Percentiles rank a stretch among this genome's conserved stretches.
Conservation (phyloP, 2,113 vertebrate genomes). For the Sphyrna mokarran region DNA sequence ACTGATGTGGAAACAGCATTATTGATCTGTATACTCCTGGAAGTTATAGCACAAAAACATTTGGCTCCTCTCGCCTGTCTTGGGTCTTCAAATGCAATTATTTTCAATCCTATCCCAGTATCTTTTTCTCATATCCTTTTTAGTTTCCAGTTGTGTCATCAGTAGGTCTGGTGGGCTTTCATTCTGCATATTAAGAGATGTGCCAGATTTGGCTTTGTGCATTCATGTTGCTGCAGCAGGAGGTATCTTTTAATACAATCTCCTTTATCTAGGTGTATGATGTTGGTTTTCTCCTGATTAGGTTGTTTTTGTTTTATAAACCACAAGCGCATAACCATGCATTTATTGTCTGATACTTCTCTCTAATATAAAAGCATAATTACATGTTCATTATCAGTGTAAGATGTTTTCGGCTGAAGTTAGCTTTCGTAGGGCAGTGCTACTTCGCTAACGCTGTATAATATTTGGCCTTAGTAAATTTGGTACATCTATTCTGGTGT, state of each 20-base stretch:
- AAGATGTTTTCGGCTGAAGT: neutral
- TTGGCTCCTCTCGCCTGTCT: neutral
- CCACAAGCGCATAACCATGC: neutral
- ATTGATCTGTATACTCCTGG: neutral
- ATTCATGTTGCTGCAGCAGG: neutral
- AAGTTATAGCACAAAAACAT: neutral
- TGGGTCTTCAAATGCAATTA: neutral
- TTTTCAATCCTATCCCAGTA: neutral
- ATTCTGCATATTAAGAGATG: neutral
- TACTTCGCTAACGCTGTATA: neutral
- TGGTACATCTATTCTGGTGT: neutral
- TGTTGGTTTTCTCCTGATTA: neutral
- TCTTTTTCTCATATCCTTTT: neutral
- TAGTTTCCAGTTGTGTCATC: neutral
- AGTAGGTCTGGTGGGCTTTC: neutral
- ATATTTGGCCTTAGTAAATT: neutral
- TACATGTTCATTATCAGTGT: neutral
- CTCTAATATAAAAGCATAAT: neutral
- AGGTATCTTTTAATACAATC: neutral
- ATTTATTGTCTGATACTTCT: neutral
- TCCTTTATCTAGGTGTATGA: neutral
- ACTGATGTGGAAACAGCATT: neutral
- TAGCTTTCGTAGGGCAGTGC: neutral
- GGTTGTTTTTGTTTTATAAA: neutral
- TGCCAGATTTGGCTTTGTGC: neutral